Evolutionary conservation across 2,797 vertebrate species (phyloP).

Genomic region (Nannoperca obscura): DNA sequence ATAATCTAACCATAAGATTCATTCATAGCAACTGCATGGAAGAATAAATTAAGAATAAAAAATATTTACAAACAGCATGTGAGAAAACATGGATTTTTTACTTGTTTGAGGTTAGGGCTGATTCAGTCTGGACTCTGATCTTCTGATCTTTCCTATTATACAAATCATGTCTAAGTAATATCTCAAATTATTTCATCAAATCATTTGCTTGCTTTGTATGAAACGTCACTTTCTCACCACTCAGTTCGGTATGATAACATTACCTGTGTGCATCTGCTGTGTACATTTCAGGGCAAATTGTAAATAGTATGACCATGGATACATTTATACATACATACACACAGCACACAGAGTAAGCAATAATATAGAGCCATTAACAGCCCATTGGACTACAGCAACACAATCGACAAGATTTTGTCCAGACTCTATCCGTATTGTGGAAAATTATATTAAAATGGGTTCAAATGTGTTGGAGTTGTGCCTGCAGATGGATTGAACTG

Average conservation of each 20-base stretch:
- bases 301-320: neutral
- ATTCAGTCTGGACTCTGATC: too few species aligned
- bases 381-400: too few species aligned
- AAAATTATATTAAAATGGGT: conserved; percentile 32
- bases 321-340: neutral
- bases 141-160: too few species aligned
- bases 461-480: conserved; percentile 36
- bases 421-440: conserved; percentile 8
- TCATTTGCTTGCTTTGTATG: too few species aligned
- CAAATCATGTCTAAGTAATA: too few species aligned
- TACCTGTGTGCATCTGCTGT: neutral
- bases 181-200: too few species aligned
- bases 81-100: too few species aligned
- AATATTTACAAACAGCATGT: neutral
- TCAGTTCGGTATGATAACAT: neutral
- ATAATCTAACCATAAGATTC: neutral
- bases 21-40: neutral
- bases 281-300: neutral
- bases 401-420: neutral
- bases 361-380: neutral
- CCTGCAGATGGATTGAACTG: conserved; percentile 44
- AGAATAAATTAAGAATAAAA: neutral
- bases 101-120: too few species aligned
- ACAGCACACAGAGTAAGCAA: neutral
- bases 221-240: too few species aligned